These are phyloP conservation scores for Epinephelus moara DNA, from an alignment of 2,113 vertebrate species.

Conservation along the genomic window DNA sequence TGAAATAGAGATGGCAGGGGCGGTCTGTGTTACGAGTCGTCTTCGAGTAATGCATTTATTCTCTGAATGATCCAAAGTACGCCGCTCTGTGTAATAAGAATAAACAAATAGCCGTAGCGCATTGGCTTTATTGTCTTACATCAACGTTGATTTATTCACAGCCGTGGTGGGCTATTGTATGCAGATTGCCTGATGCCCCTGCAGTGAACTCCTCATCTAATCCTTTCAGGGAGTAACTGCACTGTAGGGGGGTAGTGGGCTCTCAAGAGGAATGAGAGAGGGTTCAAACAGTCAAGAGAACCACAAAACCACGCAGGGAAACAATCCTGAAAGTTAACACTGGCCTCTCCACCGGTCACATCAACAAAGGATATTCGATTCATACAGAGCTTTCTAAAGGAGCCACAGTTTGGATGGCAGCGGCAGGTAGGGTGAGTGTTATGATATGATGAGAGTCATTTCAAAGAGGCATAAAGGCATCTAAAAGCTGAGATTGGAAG, in stretches of 20 bases:
- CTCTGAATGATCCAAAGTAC: slow-evolving; percentile 50
- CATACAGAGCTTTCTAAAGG: slow-evolving; percentile 16
- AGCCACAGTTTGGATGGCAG: slow-evolving; percentile 6
- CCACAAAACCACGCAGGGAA: slow-evolving; percentile 42
- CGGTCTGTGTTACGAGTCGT: slow-evolving; percentile 30
- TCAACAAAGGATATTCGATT: slow-evolving; percentile 18
- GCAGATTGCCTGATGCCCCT: slow-evolving; percentile 77
- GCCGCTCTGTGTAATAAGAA: slow-evolving; percentile 57
- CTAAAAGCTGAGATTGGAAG: slow-evolving; percentile 46
- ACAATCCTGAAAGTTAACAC: slow-evolving; percentile 53
- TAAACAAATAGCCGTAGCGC: slow-evolving; percentile 69
- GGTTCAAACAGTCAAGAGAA: slow-evolving; percentile 75
- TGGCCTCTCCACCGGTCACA: slow-evolving; percentile 19
- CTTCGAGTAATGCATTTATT: slow-evolving; percentile 62
- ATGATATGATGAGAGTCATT: slow-evolving; percentile 53
- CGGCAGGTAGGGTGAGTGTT: slow-evolving; percentile 39
- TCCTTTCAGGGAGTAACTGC: slow-evolving; percentile 58
- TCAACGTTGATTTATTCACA: slow-evolving; percentile 71
- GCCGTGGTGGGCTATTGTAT: slow-evolving; percentile 69
- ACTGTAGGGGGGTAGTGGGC: slow-evolving; percentile 30
- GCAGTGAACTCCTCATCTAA: slow-evolving; percentile 72
- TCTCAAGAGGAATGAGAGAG: slow-evolving; percentile 54
- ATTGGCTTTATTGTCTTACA: slow-evolving; percentile 76
- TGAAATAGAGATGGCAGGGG: slow-evolving; percentile 30
- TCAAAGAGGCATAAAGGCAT: slow-evolving; percentile 33